A percentile compares a stretch with the other conserved stretches of the same genome.
phyloP scores from a whole-genome alignment of 2,113 vertebrate species.

The Felis catus region DNA sequence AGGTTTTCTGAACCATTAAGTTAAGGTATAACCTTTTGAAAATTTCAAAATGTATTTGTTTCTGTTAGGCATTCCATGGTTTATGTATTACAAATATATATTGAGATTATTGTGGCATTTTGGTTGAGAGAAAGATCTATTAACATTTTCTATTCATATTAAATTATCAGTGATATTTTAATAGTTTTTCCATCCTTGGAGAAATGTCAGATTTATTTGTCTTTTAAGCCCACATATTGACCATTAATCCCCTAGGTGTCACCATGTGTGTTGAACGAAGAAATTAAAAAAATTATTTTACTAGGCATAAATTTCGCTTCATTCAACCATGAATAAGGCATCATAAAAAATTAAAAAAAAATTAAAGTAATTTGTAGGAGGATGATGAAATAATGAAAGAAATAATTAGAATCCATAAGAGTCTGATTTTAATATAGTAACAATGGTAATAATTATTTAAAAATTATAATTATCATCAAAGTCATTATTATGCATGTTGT shows the following conservation, averaged over 20 bases:
- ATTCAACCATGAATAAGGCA: not conserved
- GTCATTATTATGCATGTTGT: not conserved
- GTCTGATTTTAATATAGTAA: slow-evolving; percentile 25
- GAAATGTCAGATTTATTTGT: slow-evolving; percentile 16
- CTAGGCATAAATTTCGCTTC: not conserved
- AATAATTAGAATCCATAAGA: not conserved
- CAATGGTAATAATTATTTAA: not conserved
- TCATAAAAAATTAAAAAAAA: not conserved
- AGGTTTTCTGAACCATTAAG: not conserved
- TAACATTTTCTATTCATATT: slow-evolving; percentile 14
- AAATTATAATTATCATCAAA: not conserved
- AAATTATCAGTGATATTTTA: slow-evolving; percentile 13
- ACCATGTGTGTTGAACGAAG: not conserved
- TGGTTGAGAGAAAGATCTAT: not conserved
- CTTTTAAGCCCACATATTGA: not conserved
- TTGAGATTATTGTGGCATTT: not conserved
- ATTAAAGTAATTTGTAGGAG: not conserved
- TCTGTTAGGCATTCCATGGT: not conserved
- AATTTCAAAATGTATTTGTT: not conserved
- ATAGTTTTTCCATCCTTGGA: not conserved
- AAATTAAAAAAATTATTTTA: not conserved
- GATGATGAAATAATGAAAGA: not conserved
- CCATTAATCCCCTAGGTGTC: not conserved
- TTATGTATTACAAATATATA: not conserved
- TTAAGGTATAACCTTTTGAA: not conserved